Percentiles rank a stretch among this genome's conserved stretches.
Evolutionary conservation across 2,888 invertebrate species (phyloP).

Genomic region (Arrhopalites spinosus): DNA sequence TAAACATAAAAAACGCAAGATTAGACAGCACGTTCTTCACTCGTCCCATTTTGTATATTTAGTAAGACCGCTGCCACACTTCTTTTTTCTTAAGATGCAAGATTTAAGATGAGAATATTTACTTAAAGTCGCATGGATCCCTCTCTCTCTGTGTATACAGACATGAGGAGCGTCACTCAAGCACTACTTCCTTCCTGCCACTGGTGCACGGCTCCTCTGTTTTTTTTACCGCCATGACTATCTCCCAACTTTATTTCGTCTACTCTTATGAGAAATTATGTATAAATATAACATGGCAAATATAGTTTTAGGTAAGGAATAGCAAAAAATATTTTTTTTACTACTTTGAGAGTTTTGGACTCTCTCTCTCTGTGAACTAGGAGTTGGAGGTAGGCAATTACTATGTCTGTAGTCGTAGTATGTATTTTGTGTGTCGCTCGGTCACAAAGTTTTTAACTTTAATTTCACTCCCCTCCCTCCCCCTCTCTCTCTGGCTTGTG

Average conservation of each 20-base stretch:
- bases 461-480: neutral
- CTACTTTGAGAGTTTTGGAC: neutral
- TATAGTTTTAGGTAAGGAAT: neutral
- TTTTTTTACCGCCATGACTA: neutral
- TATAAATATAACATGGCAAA: no score
- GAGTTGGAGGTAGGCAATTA: neutral
- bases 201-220: neutral
- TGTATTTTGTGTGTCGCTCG: constrained; percentile 20
- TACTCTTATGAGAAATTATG: no score
- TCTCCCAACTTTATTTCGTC: neutral
- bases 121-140: neutral
- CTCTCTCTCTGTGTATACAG: no score
- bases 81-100: neutral
- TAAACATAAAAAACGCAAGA: no score
- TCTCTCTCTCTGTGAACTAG: no score
- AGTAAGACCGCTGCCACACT: neutral
- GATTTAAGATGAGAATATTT: constrained; percentile 5
- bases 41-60: neutral
- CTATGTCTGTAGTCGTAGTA: neutral
- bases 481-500: no score
- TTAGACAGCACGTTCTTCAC: neutral
- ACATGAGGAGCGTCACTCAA: neutral
- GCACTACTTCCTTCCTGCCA: neutral
- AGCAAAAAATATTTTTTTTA: neutral
- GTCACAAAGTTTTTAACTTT: constrained; percentile 15